Conservation (phyloP, 1,140 invertebrate genomes). For the Myzus persicae region DNA sequence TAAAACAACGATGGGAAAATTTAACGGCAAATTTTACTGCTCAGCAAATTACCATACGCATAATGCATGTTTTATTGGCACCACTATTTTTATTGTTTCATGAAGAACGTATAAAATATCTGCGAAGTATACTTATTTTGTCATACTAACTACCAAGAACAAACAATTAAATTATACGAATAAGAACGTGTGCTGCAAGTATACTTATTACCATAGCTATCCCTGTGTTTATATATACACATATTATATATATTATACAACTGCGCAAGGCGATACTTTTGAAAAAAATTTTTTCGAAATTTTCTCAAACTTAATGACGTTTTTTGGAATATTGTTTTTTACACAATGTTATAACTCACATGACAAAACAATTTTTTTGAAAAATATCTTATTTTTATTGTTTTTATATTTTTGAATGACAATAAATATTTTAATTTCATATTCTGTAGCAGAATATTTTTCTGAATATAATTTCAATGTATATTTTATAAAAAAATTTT, state of each 20-base stretch:
- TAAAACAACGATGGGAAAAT: slow-evolving; percentile 1
- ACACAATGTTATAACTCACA: background rate
- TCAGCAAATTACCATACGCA: background rate
- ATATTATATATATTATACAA: background rate
- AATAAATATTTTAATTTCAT: too few species aligned
- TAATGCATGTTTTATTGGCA: background rate
- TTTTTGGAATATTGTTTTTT: background rate
- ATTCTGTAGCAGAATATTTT: background rate
- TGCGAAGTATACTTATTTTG: background rate
- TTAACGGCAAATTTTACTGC: background rate
- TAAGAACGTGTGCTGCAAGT: background rate
- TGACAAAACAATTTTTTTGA: background rate
- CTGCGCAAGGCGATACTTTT: background rate
- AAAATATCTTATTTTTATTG: background rate
- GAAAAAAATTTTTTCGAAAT: background rate
- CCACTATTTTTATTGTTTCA: slow-evolving; percentile 27
- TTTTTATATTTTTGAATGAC: background rate
- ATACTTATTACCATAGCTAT: background rate
- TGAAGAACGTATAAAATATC: background rate
- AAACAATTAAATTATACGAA: background rate
- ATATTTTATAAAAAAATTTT: background rate
- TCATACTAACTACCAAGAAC: background rate
- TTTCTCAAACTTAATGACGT: background rate
- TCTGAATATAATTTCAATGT: background rate
- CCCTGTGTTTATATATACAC: background rate